Percentiles rank a stretch among this genome's conserved stretches.
Evolutionary conservation across 2,797 vertebrate genomes (phyloP).

Genomic region (Steatocranus sp.): DNA sequence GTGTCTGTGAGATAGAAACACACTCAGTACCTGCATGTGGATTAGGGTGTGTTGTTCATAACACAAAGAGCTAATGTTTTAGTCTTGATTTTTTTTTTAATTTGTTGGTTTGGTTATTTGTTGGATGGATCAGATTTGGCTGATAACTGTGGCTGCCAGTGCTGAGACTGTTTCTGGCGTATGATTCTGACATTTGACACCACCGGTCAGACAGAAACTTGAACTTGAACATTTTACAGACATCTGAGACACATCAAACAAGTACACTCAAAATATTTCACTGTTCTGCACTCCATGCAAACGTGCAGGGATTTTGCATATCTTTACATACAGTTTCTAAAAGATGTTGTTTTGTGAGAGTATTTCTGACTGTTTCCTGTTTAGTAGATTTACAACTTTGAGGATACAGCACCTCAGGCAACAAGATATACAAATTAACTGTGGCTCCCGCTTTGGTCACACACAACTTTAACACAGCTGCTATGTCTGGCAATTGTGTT

Average conservation of each 20-base stretch:
- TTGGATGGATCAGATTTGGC: background rate
- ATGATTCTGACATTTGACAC: background rate
- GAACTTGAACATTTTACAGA: background rate
- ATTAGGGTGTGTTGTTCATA: background rate
- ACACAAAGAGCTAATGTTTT: background rate
- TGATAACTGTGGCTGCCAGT: background rate
- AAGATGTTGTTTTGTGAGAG: background rate
- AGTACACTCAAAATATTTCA: background rate
- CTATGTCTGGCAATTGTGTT: background rate
- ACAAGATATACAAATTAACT: slow-evolving; percentile 26
- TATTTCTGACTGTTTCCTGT: background rate
- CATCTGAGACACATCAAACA: background rate
- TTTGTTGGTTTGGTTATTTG: background rate
- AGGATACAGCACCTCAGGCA: background rate
- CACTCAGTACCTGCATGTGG: background rate
- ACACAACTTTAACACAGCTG: background rate
- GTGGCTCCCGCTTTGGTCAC: background rate
- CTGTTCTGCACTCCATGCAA: background rate
- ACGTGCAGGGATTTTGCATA: background rate
- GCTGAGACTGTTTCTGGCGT: background rate
- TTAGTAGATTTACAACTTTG: background rate
- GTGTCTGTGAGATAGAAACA: background rate
- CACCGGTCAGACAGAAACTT: background rate
- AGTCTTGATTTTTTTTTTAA: background rate
- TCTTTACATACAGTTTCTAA: background rate